A percentile compares a stretch with the other conserved stretches of the same genome.
These are phyloP conservation scores for Lymantria dispar DNA, from an alignment of 2,888 invertebrate species.

Conservation along the genomic window DNA sequence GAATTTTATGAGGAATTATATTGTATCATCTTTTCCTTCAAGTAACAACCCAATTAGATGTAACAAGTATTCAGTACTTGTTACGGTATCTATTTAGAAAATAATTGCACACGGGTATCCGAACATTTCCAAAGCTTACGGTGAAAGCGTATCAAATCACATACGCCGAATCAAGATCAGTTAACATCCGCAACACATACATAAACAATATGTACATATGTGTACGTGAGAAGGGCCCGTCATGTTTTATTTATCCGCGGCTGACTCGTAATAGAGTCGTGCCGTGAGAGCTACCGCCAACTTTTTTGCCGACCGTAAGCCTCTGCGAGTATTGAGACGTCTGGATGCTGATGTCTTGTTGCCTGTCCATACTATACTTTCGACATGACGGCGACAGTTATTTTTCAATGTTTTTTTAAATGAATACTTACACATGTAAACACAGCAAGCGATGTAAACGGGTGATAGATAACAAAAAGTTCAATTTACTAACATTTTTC, in stretches of 20 bases:
- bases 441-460: conserved; percentile 20
- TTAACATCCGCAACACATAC: conserved; percentile 68
- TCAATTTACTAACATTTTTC: conserved; percentile 51
- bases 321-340: conserved; percentile 76
- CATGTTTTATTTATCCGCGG: conserved; percentile 82
- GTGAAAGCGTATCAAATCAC: conserved; percentile 72
- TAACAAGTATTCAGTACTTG: conserved; percentile 22
- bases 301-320: conserved; percentile 74
- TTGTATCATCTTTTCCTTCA: conserved; percentile 10
- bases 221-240: conserved; percentile 79
- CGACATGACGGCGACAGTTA: conserved; percentile 72
- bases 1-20: background rate
- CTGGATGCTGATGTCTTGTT: conserved; percentile 80
- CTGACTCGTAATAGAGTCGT: conserved; percentile 80
- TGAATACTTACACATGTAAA: conserved; percentile 25
- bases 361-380: conserved; percentile 70
- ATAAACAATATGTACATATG: conserved; percentile 58
- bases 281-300: conserved; percentile 75
- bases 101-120: conserved; percentile 39
- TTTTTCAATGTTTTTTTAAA: conserved; percentile 60
- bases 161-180: conserved; percentile 70
- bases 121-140: conserved; percentile 39
- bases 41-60: conserved; percentile 11
- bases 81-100: conserved; percentile 30
- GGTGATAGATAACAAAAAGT: conserved; percentile 38